phyloP scores from a whole-genome alignment of 2,888 invertebrate species.

The Eurois occulta region DNA sequence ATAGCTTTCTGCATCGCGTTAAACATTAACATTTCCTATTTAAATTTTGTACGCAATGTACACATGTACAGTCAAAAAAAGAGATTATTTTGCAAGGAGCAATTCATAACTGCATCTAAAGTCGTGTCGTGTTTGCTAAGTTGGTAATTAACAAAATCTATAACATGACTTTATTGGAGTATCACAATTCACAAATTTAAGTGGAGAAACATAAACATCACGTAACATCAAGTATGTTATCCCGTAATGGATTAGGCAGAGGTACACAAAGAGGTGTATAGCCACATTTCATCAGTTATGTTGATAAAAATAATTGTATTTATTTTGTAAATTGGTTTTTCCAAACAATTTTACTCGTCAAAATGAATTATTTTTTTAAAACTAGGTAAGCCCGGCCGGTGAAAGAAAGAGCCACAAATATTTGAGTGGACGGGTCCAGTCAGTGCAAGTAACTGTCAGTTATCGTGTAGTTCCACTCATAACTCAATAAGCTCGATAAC shows the following conservation, averaged over 20 bases:
- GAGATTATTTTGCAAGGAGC: background rate
- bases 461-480: too few relatives aligned
- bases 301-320: background rate
- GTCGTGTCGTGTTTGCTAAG: background rate
- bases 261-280: background rate
- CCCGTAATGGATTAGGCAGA: background rate
- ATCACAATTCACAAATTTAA: background rate
- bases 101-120: background rate
- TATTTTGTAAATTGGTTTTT: background rate
- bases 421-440: too few relatives aligned
- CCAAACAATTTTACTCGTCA: background rate
- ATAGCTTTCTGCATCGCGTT: slow-evolving; percentile 2
- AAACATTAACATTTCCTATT: slow-evolving; percentile 8
- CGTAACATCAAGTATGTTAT: too few relatives aligned
- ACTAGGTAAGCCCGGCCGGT: too few relatives aligned
- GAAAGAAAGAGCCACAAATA: too few relatives aligned
- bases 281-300: background rate
- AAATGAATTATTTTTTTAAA: too few relatives aligned
- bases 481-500: too few relatives aligned
- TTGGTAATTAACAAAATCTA: background rate
- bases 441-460: too few relatives aligned
- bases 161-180: background rate
- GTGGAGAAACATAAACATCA: background rate
- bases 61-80: background rate
- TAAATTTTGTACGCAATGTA: background rate